Base-by-base conservation (phyloP, 2,888 invertebrate species). In the Hymenopus coronatus region DNA sequence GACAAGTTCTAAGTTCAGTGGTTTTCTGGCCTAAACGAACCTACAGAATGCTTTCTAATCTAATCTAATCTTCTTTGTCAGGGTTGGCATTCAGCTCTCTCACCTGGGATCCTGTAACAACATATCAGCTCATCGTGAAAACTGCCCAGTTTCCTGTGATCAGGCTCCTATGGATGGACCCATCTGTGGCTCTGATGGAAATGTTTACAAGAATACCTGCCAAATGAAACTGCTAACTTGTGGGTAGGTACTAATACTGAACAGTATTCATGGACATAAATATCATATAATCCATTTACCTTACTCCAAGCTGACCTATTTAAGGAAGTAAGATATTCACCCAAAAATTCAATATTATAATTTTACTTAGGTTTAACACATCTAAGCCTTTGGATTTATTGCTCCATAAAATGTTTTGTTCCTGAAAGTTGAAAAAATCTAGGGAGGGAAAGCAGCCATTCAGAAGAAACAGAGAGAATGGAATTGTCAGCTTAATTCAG, bases 171-270 rank as follows among this genome's bases (percentile, higher is more conserved):
- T 96, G 91, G 98, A 98, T 91, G 98, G 98, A 0, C 98, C 98
- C 0, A 96, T 98, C 90, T 99, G 98, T 92, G 98, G 97, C 6
- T 97, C 97, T 89, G 97, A 98, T 92, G 98, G 97, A 54, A 97
- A 97, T 92, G 98, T 98, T 0, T 98, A 98, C 94, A 97, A 97
- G 92, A 98, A 96, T 91, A 98, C 98, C 3, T 99, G 99, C 92
- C 97, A 97, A 92, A 98, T 99, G 98, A 97, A 97, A 92, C 94
- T 97, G 90, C 94, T 97, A 40, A 98, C 98, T 86, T 99, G 99
- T 94, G 97, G 97, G 95, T 97, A 93, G 94, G 95, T 87, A 1
- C 8, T 28, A 15, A 12, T 9, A 28, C 30, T 0, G 0, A 25
- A 30, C 7, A 12, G 28, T 84, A 84, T 84, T 84, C 28, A 14